Conservation (phyloP, 2,113 vertebrate genomes). For the Ranitomeya imitator region DNA sequence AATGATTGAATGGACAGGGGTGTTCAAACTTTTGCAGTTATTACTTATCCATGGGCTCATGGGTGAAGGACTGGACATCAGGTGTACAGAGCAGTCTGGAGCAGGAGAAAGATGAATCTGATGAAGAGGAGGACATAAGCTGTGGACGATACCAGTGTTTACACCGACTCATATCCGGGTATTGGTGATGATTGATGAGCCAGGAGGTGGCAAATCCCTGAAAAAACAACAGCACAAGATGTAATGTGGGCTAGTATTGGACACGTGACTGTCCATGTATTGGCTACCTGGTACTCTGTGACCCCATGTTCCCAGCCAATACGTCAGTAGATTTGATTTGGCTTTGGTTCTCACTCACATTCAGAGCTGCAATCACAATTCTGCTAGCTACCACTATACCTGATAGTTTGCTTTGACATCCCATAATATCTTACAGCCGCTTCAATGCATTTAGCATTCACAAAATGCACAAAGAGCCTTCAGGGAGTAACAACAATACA, state of each 20-base stretch:
- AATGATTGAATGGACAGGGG: no score
- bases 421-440: background rate
- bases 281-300: no score
- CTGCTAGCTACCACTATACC: background rate
- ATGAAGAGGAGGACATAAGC: background rate
- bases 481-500: no score
- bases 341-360: background rate
- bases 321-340: no score
- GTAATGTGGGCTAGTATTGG: background rate
- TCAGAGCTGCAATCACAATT: background rate
- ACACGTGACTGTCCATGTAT: no score
- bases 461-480: no score
- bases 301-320: no score
- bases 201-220: background rate
- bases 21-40: no score
- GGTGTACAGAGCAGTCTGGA: no score
- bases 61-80: no score
- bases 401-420: background rate
- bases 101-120: background rate
- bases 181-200: background rate
- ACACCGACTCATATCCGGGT: conserved; percentile 35
- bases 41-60: no score
- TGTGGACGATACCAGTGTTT: background rate
- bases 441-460: background rate
- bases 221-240: background rate